Percentiles rank a stretch among this genome's conserved stretches.
These are phyloP conservation scores for Pocillopora grandis DNA, from an alignment of 92 coral and sea anemone genomes.

Conservation along the genomic window DNA sequence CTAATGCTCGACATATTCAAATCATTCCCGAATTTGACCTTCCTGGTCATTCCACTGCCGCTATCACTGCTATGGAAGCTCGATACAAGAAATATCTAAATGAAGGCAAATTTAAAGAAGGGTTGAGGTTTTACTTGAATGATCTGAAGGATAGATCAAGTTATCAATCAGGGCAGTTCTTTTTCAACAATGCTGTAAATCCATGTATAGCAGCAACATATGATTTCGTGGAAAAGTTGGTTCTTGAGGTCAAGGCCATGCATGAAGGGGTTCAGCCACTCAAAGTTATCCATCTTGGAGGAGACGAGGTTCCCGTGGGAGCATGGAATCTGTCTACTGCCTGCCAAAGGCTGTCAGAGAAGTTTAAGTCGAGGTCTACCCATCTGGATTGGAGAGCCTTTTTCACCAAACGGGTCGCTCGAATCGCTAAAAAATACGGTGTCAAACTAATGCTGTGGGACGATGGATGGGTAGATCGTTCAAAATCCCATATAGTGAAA, in stretches of 20 bases:
- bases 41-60: constrained; percentile 92
- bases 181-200: constrained; percentile 72
- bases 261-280: constrained; percentile 72
- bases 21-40: constrained; percentile 86
- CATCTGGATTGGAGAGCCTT: constrained; percentile 59
- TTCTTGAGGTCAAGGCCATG: constrained; percentile 37
- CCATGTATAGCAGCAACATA: constrained; percentile 79
- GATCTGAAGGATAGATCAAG: constrained; percentile 63
- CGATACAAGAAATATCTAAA: constrained; percentile 45
- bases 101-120: constrained; percentile 36
- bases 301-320: constrained; percentile 83
- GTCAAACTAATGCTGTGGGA: constrained; percentile 79
- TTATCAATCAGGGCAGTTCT: constrained; percentile 73
- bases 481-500: constrained; percentile 3
- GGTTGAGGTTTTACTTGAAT: constrained; percentile 53
- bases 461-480: constrained; percentile 56
- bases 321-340: constrained; percentile 84
- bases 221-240: constrained; percentile 59
- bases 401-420: constrained; percentile 58
- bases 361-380: constrained; percentile 24
- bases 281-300: constrained; percentile 78
- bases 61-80: constrained; percentile 71
- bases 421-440: constrained; percentile 56
- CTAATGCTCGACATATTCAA: constrained; percentile 58
- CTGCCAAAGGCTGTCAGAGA: constrained; percentile 50